Evolutionary conservation across 2,888 invertebrate species (phyloP), one percentile per base, ranked within the genome.

Genomic region (Shargacucullia verbasci): DNA sequence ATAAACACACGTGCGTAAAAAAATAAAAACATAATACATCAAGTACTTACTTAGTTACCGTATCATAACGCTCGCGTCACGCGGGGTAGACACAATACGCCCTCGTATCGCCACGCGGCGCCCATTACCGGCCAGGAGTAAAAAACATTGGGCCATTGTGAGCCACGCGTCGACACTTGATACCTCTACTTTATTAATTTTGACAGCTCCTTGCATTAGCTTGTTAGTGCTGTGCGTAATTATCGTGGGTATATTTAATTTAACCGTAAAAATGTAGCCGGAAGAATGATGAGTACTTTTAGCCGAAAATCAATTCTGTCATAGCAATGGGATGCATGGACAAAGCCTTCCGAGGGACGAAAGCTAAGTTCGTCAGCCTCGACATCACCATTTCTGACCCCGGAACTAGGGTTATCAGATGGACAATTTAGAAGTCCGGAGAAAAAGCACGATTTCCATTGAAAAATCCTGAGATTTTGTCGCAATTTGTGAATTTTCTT

Each of bases 101-200:
- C 79, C 90, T 91, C 73, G 70, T 72, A 53, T 39, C 55, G 90
- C 81, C 91, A 91, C 91, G 90, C 87, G 91, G 56, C 84, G 39
- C 72, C 89, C 90, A 91, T 91, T 91, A 91, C 84, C 77, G 68
- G 72, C 69, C 79, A 77, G 70, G 68, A 61, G 69, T 83, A 86
- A 87, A 88, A 89, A 86, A 82, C 71, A 76, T 61, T 70, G 52
- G 57, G 52, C 59, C 76, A 74, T 82, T 79, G 74, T 78, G 47
- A 37, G 81, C 13, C 91, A 89, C 91, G 90, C 80, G 91, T 76
- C 84, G 85, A 84, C 87, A 90, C 91, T 90, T 81, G 89, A 90
- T 90, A 90, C 73, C 69, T 76, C 82, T 86, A 89, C 82, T 90
- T 89, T 86, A 90, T 90, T 90, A 90, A 88, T 89, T 86, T 75